A percentile compares a stretch with the other conserved stretches of the same genome.
phyloP scores from a whole-genome alignment of 2,113 vertebrate species.

The Cyphomyrus plagiostoma region DNA sequence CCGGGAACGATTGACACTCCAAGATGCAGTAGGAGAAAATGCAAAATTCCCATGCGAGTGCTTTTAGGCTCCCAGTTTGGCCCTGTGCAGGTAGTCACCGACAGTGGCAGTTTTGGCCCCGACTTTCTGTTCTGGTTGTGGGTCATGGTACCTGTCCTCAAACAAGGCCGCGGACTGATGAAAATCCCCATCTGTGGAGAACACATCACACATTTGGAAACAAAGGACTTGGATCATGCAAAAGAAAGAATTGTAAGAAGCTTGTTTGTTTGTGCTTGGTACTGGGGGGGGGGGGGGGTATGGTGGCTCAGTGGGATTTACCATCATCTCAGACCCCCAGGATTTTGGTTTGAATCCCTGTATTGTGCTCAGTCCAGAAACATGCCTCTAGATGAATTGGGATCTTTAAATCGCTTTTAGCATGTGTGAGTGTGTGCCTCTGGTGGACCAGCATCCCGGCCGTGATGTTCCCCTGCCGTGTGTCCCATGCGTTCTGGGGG shows the following conservation, averaged over 20 bases:
- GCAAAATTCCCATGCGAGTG: constrained; percentile 25
- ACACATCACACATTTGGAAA: not conserved
- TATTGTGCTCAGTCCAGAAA: not conserved
- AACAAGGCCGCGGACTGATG: not conserved
- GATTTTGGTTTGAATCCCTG: not conserved
- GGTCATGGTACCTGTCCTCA: not conserved
- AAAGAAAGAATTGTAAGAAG: not conserved
- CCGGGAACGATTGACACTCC: constrained; percentile 33
- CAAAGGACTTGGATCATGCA: not conserved
- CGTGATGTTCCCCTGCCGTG: not conserved
- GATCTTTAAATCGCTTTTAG: not conserved
- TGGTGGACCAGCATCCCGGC: not conserved
- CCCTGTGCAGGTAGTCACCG: constrained; percentile 14
- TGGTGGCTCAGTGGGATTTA: not conserved
- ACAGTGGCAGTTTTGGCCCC: not conserved
- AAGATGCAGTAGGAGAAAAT: constrained; percentile 28
- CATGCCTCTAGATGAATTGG: not conserved
- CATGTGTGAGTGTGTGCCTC: not conserved
- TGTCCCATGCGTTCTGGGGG: not conserved
- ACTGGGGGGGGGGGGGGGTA: not conserved
- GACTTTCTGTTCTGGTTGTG: not conserved
- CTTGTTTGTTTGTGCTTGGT: not conserved
- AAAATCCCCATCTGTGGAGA: not conserved
- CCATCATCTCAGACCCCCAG: not conserved
- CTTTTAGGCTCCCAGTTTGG: constrained; percentile 17